A percentile compares a stretch with the other conserved stretches of the same genome.
phyloP scores from a whole-genome alignment of 2,113 vertebrate genomes.

The Petaurus breviceps region DNA sequence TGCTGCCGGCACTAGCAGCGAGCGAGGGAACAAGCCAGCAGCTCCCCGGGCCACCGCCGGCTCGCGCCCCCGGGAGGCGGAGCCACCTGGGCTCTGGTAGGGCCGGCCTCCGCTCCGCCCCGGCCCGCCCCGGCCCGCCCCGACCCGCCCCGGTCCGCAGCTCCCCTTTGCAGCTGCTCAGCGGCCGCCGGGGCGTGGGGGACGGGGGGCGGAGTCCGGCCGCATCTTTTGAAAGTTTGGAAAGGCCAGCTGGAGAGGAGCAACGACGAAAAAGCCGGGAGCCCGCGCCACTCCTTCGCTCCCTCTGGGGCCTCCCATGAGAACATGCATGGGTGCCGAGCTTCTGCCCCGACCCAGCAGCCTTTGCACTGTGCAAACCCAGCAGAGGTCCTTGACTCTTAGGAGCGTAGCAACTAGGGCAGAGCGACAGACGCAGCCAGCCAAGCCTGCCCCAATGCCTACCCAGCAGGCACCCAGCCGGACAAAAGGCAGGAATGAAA shows the following conservation, averaged over 20 bases:
- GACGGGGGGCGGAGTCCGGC: neutral
- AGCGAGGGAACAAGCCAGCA: neutral
- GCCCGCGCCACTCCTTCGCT: rapidly evolving
- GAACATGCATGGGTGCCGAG: no score
- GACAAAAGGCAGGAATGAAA: neutral
- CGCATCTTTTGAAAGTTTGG: neutral
- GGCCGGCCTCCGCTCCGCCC: neutral
- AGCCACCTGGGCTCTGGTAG: neutral
- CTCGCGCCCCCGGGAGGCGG: slow-evolving; percentile 7
- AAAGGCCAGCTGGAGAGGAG: neutral
- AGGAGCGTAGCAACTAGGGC: neutral
- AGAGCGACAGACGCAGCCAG: neutral
- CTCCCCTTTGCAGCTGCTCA: neutral
- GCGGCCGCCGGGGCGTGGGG: neutral
- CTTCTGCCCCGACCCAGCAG: no score
- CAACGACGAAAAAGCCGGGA: neutral
- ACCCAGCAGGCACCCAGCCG: no score
- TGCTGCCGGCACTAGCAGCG: neutral
- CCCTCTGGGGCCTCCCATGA: neutral
- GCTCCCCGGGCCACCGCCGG: neutral
- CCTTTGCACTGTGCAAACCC: no score
- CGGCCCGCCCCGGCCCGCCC: neutral
- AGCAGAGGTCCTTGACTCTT: neutral
- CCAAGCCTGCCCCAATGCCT: no score
- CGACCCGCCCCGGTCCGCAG: neutral